Evolutionary conservation across 2,113 vertebrate species (phyloP).

Genomic region (Crotalus tigris): DNA sequence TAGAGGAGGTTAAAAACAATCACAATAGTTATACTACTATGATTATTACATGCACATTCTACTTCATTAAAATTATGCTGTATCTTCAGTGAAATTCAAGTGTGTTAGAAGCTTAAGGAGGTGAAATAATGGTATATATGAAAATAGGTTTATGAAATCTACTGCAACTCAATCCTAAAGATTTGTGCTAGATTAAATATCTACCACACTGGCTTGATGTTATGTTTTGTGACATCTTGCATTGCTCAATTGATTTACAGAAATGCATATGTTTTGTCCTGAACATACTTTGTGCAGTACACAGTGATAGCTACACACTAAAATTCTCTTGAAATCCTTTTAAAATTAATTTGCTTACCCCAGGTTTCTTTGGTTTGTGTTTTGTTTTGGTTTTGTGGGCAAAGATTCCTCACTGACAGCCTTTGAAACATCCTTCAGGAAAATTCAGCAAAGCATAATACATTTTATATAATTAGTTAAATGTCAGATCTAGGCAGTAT

Average conservation of each 20-base stretch:
- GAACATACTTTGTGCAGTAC: not conserved
- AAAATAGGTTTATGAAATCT: constrained; percentile 2
- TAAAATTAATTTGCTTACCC: not conserved
- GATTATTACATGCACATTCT: not conserved
- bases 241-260: not conserved
- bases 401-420: not conserved
- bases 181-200: constrained; percentile 5
- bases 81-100: not conserved
- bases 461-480: not conserved
- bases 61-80: not conserved
- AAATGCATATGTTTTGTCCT: not conserved
- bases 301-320: not conserved
- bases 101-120: not conserved
- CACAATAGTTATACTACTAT: not conserved
- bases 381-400: not conserved
- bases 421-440: not conserved
- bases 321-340: not conserved
- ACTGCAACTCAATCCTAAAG: not conserved
- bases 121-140: not conserved
- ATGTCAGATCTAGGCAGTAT: not conserved
- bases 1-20: not conserved
- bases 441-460: not conserved
- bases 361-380: not conserved
- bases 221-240: not conserved
- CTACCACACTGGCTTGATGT: not conserved